These are phyloP conservation scores for Sebastes goodei DNA, from an alignment of 2,797 vertebrate genomes.

Conservation along the genomic window DNA sequence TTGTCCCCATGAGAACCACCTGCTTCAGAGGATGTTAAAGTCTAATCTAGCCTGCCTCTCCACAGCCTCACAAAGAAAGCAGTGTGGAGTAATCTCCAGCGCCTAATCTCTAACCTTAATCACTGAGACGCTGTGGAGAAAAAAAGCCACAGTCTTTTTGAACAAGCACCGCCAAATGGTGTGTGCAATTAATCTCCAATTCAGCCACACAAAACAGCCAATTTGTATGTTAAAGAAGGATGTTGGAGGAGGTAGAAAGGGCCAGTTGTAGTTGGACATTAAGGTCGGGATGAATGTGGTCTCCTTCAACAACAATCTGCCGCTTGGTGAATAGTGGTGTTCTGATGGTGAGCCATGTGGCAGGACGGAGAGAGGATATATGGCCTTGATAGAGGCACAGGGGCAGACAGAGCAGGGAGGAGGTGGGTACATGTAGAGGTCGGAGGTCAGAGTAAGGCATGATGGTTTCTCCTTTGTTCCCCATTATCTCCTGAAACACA, in stretches of 20 bases:
- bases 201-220: slow-evolving; percentile 81
- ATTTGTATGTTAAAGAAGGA: slow-evolving; percentile 84
- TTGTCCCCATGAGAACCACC: slow-evolving; percentile 57
- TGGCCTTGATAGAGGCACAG: slow-evolving; percentile 24
- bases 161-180: slow-evolving; percentile 78
- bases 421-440: slow-evolving; percentile 28
- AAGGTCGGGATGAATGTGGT: slow-evolving; percentile 57
- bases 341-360: slow-evolving; percentile 71
- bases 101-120: slow-evolving; percentile 80
- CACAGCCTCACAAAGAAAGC: slow-evolving; percentile 53
- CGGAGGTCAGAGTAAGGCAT: slow-evolving; percentile 29
- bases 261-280: slow-evolving; percentile 41
- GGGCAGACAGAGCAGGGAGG: background rate
- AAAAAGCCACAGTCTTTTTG: slow-evolving; percentile 67
- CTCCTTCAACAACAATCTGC: slow-evolving; percentile 74
- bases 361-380: background rate
- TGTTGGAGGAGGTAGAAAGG: slow-evolving; percentile 21
- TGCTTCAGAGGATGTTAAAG: slow-evolving; percentile 61
- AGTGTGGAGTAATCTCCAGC: slow-evolving; percentile 64
- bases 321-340: slow-evolving; percentile 56
- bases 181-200: slow-evolving; percentile 82
- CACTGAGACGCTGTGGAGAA: slow-evolving; percentile 43
- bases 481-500: slow-evolving; percentile 77
- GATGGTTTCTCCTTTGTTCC: slow-evolving; percentile 68
- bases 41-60: slow-evolving; percentile 61